Conservation (phyloP, 1,140 invertebrate genomes). For the Drosophila lowei region DNA sequence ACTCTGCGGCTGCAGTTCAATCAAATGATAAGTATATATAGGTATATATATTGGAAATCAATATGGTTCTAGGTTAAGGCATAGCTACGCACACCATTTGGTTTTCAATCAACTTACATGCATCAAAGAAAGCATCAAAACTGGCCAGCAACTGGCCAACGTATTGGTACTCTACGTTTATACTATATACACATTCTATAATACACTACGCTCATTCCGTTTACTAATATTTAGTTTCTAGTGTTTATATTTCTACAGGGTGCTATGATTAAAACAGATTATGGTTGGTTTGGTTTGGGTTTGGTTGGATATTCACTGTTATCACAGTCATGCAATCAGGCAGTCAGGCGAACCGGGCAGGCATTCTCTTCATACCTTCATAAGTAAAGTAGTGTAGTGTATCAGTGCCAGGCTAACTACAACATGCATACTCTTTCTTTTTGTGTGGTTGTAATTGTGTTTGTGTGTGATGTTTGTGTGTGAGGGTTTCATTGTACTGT, state of each 20-base stretch:
- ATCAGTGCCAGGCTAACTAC: conserved; percentile 41
- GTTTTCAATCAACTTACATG: conserved; percentile 63
- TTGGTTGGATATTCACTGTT: conserved; percentile 24
- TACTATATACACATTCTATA: conserved; percentile 57
- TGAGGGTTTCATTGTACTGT: conserved; percentile 1
- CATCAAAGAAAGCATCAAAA: conserved; percentile 66
- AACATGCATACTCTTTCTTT: conserved; percentile 53
- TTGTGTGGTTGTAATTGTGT: conserved; percentile 3
- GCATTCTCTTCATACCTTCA: conserved; percentile 45
- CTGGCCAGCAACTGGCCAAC: conserved; percentile 48
- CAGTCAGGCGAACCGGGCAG: conserved; percentile 62
- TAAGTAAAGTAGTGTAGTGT: conserved; percentile 24
- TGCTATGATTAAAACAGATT: conserved; percentile 37
- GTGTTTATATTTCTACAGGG: conserved; percentile 29
- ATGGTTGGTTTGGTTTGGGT: background rate
- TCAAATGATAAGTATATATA: conserved; percentile 17
- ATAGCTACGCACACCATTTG: conserved; percentile 66
- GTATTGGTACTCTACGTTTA: conserved; percentile 36
- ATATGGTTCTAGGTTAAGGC: conserved; percentile 44
- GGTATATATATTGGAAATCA: conserved; percentile 29
- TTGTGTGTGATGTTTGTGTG: conserved; percentile 3
- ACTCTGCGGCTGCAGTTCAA: conserved; percentile 19
- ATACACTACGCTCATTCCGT: conserved; percentile 54
- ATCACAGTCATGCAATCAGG: conserved; percentile 69
- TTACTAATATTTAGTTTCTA: conserved; percentile 4